Base-by-base conservation (phyloP, 2,797 vertebrate genomes). In the Adelosebastes latens region DNA sequence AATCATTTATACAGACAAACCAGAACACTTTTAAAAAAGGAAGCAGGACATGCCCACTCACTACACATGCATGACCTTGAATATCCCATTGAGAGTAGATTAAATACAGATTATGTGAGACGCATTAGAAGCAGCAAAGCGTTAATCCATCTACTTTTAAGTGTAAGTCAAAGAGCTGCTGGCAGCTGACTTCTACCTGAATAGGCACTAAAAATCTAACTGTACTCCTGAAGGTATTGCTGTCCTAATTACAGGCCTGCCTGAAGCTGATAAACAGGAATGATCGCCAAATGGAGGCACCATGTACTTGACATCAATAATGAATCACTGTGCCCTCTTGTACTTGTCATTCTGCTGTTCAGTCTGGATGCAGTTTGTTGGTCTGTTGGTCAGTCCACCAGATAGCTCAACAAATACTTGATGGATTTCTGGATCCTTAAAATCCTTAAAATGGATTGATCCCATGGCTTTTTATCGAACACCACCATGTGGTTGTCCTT, bases 191-290 rank as follows among this genome's bases (percentile, higher is more conserved):
- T 76, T 81, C 87, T 84, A 27, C 80, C 75, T 86, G 65, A 89
- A 79, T 58, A 64, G 88, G 77, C 78, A 83, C 70, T 87, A 88
- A 90, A 81, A 85, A 81, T 88, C 80, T 72, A 85, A 90, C 74
- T 86, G 79, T 65, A 80, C 74, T 80, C 82, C 74, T 83, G 73
- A 68, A 87, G 63, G 78, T 77, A 76, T 75, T 66, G 53, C 79
- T 69, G 72, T 88, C 58, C 75, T 87, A 88, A 93, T 91, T 82
- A 81, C 74, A 73, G 65, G 72, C 72, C 81, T 80, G 89, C 80
- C 85, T 49, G 64, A 29, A 87, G 83, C 86, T 79, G 87, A 87
- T 87, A 78, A 88, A 84, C 53, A 72, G 62, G 52, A 77, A 75
- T 66, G 62, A 77, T 82, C 10, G 46, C 77, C 73, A 82, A 85